phyloP scores from a whole-genome alignment of 2,888 invertebrate species.

The Acleris cristana region DNA sequence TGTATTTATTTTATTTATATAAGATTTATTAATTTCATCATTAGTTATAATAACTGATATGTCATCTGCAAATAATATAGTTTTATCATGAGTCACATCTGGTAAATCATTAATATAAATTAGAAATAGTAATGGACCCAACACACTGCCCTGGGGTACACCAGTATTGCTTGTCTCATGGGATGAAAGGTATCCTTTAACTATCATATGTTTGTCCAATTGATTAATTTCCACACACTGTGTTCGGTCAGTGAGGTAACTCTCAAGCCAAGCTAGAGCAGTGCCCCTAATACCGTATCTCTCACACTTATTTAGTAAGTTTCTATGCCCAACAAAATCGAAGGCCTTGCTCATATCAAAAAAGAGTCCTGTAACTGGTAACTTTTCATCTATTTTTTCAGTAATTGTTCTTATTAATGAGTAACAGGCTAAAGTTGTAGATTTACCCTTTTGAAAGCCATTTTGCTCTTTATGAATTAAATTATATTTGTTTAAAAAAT shows the following conservation, averaged over 20 bases:
- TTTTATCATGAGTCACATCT: neutral
- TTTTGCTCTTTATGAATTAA: neutral
- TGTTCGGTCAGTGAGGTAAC: neutral
- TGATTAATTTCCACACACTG: conserved; percentile 4
- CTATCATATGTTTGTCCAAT: neutral
- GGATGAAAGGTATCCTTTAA: neutral
- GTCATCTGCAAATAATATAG: conserved; percentile 9
- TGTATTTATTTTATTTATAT: neutral
- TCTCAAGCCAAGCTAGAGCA: neutral
- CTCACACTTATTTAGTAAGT: neutral
- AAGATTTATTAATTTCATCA: neutral
- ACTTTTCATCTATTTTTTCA: neutral
- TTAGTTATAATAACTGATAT: conserved; percentile 1
- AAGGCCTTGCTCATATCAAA: conserved; percentile 11
- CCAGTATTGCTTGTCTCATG: neutral
- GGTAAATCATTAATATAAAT: conserved; percentile 7
- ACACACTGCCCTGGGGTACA: conserved; percentile 8
- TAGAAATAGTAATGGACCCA: neutral
- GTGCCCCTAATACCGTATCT: conserved; percentile 1
- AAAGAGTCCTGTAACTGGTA: neutral
- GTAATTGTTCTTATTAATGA: neutral
- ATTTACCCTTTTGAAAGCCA: conserved; percentile 1
- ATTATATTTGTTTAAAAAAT: neutral
- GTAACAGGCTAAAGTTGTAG: neutral
- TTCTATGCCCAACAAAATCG: conserved; percentile 2